These are phyloP conservation scores for Smutsia temminckii DNA, from an alignment of 2,797 vertebrate species.

Conservation along the genomic window DNA sequence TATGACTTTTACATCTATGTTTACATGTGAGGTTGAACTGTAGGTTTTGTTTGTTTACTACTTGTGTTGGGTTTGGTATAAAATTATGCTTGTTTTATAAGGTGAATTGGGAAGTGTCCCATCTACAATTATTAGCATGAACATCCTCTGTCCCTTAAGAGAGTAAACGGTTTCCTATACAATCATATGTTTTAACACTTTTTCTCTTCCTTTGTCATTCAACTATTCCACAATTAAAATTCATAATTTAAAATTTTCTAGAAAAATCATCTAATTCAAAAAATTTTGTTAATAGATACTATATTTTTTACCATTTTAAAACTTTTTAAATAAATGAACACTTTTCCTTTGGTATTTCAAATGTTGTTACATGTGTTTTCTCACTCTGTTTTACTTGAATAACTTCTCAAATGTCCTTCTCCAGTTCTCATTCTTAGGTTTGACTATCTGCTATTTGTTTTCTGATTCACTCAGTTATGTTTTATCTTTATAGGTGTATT, in stretches of 20 bases:
- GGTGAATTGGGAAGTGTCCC: neutral
- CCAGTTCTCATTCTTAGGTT: neutral
- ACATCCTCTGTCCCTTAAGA: neutral
- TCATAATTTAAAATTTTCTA: slow-evolving; percentile 17
- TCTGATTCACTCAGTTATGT: neutral
- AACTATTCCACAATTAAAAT: slow-evolving; percentile 24
- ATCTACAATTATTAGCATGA: neutral
- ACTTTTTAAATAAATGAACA: neutral
- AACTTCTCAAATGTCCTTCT: neutral
- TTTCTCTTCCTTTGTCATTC: slow-evolving; percentile 1
- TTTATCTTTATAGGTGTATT: neutral
- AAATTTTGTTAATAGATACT: neutral
- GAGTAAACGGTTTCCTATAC: neutral
- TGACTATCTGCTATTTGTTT: neutral
- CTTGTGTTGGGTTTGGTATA: neutral
- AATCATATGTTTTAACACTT: neutral
- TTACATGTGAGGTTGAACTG: neutral
- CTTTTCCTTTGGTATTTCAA: neutral
- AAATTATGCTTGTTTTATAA: neutral
- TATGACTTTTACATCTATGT: neutral
- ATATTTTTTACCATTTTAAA: neutral
- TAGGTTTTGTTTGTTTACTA: neutral
- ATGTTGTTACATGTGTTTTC: neutral
- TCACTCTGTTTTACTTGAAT: neutral
- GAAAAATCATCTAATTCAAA: neutral